Evolutionary conservation across 2,113 vertebrate genomes (phyloP).

Genomic region (Dolichotis patagonum): DNA sequence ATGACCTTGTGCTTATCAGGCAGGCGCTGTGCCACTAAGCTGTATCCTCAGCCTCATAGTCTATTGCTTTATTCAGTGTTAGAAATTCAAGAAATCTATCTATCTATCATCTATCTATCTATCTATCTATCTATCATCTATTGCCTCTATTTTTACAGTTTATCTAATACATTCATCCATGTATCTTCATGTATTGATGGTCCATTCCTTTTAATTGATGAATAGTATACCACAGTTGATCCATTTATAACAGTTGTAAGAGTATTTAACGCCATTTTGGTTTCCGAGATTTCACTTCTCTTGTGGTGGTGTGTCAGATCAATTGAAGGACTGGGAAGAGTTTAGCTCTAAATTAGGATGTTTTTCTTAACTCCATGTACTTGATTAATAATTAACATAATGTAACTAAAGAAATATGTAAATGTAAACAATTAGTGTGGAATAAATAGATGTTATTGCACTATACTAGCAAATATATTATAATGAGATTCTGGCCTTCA

Average conservation of each 20-base stretch:
- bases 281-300: neutral
- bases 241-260: neutral
- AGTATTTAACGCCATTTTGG: neutral
- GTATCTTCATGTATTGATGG: neutral
- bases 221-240: neutral
- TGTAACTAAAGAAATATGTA: neutral
- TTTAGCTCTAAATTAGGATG: neutral
- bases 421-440: neutral
- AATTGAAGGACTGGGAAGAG: neutral
- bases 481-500: neutral
- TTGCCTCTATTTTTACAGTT: neutral
- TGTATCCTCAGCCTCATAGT: too few species aligned
- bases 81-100: neutral
- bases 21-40: too few species aligned
- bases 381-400: neutral
- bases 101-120: too few species aligned
- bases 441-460: neutral
- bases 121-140: too few species aligned
- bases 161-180: neutral
- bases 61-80: neutral
- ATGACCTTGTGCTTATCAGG: too few species aligned
- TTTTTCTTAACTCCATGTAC: neutral
- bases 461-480: neutral
- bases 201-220: neutral
- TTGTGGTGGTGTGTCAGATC: neutral